Base-by-base conservation (phyloP, 2,797 vertebrate species). In the Periophthalmus magnuspinnatus region DNA sequence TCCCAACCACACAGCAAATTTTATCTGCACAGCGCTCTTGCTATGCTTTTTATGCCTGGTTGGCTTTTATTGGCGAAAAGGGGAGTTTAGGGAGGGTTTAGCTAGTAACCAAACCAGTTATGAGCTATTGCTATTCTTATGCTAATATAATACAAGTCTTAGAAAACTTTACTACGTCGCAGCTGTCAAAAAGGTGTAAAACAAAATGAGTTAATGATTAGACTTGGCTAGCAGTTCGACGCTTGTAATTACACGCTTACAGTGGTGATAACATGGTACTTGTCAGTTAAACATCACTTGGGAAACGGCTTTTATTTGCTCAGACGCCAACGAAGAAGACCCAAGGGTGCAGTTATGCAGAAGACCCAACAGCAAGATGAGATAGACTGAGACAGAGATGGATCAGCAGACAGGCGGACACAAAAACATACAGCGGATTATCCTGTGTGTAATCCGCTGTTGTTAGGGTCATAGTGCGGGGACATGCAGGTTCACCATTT, bases 31-130 rank as follows among this genome's bases (percentile, higher is more conserved):
- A 73, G 45, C 77, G 73, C 70, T 70, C 81, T 77, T 6, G 10
- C 55, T 14, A 63, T 75, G 57, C 78, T 82, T 77, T 73, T 84
- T 70, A 55, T 68, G 84, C 88, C 84, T 89, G 82, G 82, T 86
- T 89, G 83, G 82, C 80, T 81, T 83, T 88, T 86, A 91, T 91
- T 60, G 71, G 48, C 90, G 84, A 90, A 91, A 82, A 85, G 86
- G 64, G 81, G 86, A 85, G 82, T 89, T 90, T 50, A 85, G 86
- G 64, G 81, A 85, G 84, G 82, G 88, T 90, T 50, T 84, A 89
- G 81, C 70, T 5, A 75, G 74, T 77, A 74, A 90, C 90, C 89
- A 88, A 88, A 74, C 89, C 76, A 81, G 84, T 86, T 89, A 85
- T 86, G 84, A 89, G 88, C 88, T 75, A 81, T 70, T 17, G 88